Conservation (phyloP, 1,140 invertebrate species). For the Lordiphosa clarofinis region DNA sequence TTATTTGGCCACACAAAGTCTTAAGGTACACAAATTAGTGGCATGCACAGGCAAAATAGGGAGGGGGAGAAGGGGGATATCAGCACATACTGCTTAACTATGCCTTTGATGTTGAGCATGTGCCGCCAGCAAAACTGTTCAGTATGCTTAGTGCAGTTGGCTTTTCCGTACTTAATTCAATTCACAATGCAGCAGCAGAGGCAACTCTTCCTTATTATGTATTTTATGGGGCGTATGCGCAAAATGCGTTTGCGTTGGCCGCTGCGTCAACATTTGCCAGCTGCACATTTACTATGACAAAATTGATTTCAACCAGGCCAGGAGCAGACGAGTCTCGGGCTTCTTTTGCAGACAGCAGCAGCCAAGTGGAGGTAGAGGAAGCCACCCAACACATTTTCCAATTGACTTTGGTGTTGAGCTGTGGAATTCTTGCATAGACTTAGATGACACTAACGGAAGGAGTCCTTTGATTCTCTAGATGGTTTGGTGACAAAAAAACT, state of each 20-base stretch:
- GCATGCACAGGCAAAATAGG: conserved; percentile 8
- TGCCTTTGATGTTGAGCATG: conserved; percentile 56
- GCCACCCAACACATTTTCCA: background rate
- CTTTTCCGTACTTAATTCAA: conserved; percentile 45
- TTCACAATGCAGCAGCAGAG: conserved; percentile 29
- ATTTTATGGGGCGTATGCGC: conserved; percentile 30
- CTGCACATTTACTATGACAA: conserved; percentile 29
- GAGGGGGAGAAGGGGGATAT: background rate
- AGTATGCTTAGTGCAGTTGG: conserved; percentile 45
- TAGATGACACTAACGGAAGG: background rate
- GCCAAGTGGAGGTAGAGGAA: background rate
- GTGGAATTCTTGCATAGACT: background rate
- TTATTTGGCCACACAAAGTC: conserved; percentile 42
- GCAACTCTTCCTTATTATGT: conserved; percentile 32
- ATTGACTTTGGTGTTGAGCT: conserved; percentile 21
- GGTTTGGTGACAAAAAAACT: too few species aligned
- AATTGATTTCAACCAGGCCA: conserved; percentile 38
- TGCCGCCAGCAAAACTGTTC: conserved; percentile 37
- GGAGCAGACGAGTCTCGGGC: background rate
- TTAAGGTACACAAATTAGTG: conserved; percentile 62
- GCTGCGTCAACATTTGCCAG: conserved; percentile 42
- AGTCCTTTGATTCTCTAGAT: background rate
- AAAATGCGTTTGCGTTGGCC: conserved; percentile 22
- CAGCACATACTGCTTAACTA: conserved; percentile 57
- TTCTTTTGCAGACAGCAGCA: background rate